These are phyloP conservation scores for Sternotherus odoratus DNA, from an alignment of 2,797 vertebrate genomes.

Conservation along the genomic window DNA sequence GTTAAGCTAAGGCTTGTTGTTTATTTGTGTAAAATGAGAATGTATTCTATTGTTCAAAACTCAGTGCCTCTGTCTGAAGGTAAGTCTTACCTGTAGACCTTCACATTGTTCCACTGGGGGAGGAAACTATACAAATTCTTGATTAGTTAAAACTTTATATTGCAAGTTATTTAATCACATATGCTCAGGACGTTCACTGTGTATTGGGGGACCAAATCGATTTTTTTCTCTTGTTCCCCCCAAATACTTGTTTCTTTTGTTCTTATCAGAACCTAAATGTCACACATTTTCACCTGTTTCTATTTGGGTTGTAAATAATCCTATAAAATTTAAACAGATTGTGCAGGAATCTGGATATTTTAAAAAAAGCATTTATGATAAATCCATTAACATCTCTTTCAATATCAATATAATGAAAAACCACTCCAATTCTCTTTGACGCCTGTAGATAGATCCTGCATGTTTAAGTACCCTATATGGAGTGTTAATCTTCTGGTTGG, in stretches of 20 bases:
- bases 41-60: constrained; percentile 43
- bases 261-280: neutral
- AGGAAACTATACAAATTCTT: neutral
- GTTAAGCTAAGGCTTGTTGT: constrained; percentile 39
- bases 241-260: neutral
- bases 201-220: neutral
- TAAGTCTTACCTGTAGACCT: neutral
- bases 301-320: neutral
- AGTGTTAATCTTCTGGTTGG: neutral
- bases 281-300: neutral
- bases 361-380: neutral
- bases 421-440: neutral
- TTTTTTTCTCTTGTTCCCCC: neutral
- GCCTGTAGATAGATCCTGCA: neutral
- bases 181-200: neutral
- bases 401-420: neutral
- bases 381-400: neutral
- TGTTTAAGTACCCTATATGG: neutral
- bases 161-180: neutral
- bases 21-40: neutral
- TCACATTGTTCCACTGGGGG: neutral
- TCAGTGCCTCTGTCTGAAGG: neutral
- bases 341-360: neutral
- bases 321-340: neutral
- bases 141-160: neutral